These are phyloP conservation scores for Phoxinus phoxinus DNA, from an alignment of 2,113 vertebrate genomes.

Conservation along the genomic window DNA sequence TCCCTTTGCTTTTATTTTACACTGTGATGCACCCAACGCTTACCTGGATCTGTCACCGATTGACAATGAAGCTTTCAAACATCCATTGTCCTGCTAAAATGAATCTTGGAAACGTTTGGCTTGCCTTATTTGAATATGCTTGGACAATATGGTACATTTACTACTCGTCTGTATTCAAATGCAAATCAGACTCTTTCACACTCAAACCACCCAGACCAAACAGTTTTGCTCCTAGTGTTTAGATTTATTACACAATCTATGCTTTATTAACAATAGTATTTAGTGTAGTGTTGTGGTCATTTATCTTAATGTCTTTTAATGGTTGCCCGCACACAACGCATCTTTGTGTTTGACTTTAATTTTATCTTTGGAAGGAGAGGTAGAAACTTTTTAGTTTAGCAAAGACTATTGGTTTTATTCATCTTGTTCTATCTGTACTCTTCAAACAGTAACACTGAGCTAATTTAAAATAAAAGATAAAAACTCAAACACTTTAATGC, in stretches of 20 bases:
- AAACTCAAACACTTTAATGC: not conserved
- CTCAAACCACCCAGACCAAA: not conserved
- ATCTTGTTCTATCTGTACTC: not conserved
- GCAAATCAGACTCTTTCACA: slow-evolving; percentile 42
- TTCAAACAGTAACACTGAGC: not conserved
- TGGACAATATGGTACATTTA: slow-evolving; percentile 47
- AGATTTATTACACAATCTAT: slow-evolving; percentile 5
- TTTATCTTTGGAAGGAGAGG: not conserved
- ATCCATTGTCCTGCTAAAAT: slow-evolving; percentile 32
- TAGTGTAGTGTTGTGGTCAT: not conserved
- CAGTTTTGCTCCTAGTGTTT: not conserved
- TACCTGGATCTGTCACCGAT: slow-evolving; percentile 26
- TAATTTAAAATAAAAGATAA: not conserved
- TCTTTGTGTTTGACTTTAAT: not conserved
- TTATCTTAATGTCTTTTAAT: slow-evolving; percentile 11
- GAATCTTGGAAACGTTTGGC: not conserved
- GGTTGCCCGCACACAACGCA: not conserved
- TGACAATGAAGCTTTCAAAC: slow-evolving; percentile 26
- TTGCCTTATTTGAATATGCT: slow-evolving; percentile 41
- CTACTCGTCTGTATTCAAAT: slow-evolving; percentile 49
- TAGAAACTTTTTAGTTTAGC: not conserved
- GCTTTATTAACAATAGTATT: slow-evolving; percentile 2
- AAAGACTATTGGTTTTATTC: not conserved
- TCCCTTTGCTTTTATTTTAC: not conserved
- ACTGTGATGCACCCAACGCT: not conserved